Percentiles rank a stretch among this genome's conserved stretches.
Evolutionary conservation across 2,113 vertebrate species (phyloP).

Genomic region (Phaethon lepturus): DNA sequence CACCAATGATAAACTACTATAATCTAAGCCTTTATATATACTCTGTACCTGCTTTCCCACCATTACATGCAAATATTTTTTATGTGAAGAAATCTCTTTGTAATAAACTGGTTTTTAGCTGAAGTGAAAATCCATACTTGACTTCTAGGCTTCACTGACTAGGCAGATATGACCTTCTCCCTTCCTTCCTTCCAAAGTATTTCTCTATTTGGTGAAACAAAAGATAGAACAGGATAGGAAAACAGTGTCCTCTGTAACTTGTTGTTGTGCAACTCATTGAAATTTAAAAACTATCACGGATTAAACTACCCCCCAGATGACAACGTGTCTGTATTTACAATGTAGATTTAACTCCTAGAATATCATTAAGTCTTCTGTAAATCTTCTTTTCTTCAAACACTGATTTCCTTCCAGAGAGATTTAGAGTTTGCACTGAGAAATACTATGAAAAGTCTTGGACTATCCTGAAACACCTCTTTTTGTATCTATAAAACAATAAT

Average conservation of each 20-base stretch:
- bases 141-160: neutral
- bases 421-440: neutral
- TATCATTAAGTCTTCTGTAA: neutral
- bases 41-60: neutral
- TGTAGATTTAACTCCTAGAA: neutral
- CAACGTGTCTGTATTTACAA: neutral
- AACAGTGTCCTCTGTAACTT: neutral
- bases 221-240: neutral
- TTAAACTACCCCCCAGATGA: neutral
- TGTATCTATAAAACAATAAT: neutral
- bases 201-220: neutral
- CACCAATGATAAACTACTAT: neutral
- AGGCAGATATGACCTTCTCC: neutral
- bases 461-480: neutral
- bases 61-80: neutral
- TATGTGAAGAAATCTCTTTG: neutral
- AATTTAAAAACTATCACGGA: neutral
- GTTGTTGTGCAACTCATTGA: neutral
- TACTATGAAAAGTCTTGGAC: neutral
- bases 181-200: neutral
- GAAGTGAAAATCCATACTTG: neutral
- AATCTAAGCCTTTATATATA: neutral
- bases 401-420: neutral
- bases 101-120: neutral
- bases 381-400: constrained; percentile 7